phyloP scores from a whole-genome alignment of 2,113 vertebrate species.

The Orcinus orca region DNA sequence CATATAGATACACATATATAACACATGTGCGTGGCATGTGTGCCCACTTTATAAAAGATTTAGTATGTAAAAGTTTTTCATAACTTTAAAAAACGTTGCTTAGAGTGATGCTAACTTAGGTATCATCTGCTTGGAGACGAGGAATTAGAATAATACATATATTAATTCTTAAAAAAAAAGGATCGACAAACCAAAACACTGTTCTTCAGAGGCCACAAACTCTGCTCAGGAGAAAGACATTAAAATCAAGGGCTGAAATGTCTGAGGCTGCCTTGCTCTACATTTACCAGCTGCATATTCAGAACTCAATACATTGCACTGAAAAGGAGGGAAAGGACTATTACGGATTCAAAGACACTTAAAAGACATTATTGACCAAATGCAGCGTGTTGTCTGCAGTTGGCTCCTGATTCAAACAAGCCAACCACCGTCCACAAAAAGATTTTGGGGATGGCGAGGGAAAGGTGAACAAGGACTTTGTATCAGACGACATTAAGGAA shows the following conservation, averaged over 20 bases:
- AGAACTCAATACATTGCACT: background rate
- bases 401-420: background rate
- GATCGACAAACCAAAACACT: background rate
- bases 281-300: background rate
- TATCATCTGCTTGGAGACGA: conserved; percentile 32
- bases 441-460: background rate
- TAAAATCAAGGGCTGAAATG: background rate
- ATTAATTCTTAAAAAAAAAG: background rate
- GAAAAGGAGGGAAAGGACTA: background rate
- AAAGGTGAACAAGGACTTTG: background rate
- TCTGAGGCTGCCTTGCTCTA: background rate
- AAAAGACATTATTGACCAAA: background rate
- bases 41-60: background rate
- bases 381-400: background rate
- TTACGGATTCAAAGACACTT: background rate
- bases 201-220: background rate
- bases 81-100: conserved; percentile 23
- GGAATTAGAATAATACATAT: background rate
- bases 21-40: background rate
- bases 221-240: background rate
- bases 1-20: background rate
- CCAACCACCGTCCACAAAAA: background rate
- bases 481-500: background rate
- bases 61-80: background rate
- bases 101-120: background rate